phyloP scores from a whole-genome alignment of 2,888 invertebrate genomes.

The Athalia rosae region DNA sequence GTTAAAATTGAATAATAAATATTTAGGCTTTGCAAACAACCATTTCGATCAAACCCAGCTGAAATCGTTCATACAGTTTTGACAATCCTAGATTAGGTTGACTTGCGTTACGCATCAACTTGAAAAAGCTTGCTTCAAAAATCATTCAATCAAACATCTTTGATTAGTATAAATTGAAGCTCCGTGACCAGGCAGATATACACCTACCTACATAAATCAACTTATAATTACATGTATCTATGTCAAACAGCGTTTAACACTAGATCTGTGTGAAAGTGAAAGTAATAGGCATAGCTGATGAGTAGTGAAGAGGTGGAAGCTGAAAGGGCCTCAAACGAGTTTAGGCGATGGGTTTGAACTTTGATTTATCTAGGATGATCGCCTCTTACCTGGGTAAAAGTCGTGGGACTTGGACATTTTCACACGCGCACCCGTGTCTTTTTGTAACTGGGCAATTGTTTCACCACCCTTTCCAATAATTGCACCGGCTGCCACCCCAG shows the following conservation, averaged over 20 bases:
- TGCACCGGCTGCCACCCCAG: conserved; percentile 97
- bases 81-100: not conserved
- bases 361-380: conserved; percentile 6
- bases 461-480: conserved; percentile 99
- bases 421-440: conserved; percentile 97
- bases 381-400: conserved; percentile 93
- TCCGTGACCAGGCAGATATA: not conserved
- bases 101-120: not conserved
- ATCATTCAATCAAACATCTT: not conserved
- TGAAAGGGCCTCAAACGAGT: conserved; percentile 21
- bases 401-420: conserved; percentile 99
- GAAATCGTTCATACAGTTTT: not conserved
- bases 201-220: not conserved
- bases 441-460: conserved; percentile 98
- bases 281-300: conserved; percentile 30
- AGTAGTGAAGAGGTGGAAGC: conserved; percentile 21
- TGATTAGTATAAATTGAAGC: conserved; percentile 14
- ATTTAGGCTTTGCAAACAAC: not conserved
- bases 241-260: conserved; percentile 30
- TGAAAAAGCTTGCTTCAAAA: not conserved
- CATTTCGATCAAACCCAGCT: not conserved
- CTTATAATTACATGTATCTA: conserved; percentile 35
- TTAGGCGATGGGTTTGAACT: conserved; percentile 5
- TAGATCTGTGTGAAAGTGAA: conserved; percentile 37
- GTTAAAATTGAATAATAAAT: conserved; percentile 11